These are phyloP conservation scores for Heterohyrax brucei DNA, from an alignment of 2,797 vertebrate genomes.

Conservation along the genomic window DNA sequence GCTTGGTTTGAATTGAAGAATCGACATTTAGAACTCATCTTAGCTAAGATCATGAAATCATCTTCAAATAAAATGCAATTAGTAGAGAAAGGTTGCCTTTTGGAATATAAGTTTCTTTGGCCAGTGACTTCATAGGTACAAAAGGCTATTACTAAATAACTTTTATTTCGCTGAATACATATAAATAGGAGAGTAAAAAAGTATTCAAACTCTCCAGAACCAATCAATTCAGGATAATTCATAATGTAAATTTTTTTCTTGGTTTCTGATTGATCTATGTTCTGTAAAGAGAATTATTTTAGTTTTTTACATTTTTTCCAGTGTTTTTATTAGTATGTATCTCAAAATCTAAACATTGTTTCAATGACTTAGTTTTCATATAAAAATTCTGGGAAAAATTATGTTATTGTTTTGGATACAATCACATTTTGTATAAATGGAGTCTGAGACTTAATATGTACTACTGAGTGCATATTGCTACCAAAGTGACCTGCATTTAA, in stretches of 20 bases:
- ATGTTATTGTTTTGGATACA: neutral
- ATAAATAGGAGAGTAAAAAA: conserved; percentile 50
- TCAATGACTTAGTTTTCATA: conserved; percentile 43
- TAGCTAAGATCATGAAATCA: conserved; percentile 18
- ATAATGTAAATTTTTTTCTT: conserved; percentile 17
- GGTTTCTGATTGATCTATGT: neutral
- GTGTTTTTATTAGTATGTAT: conserved; percentile 41
- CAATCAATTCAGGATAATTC: neutral
- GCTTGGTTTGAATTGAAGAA: conserved; percentile 22
- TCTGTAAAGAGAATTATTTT: neutral
- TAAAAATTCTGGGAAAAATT: neutral
- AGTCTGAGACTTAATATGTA: conserved; percentile 34
- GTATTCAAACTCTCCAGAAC: conserved; percentile 11
- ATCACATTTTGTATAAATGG: neutral
- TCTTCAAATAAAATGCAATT: conserved; percentile 73
- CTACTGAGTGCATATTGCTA: neutral
- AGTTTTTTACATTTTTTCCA: conserved; percentile 45
- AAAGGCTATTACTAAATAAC: conserved; percentile 18
- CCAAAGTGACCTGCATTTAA: conserved; percentile 42
- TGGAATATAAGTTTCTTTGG: conserved; percentile 13
- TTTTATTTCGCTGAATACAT: conserved; percentile 50
- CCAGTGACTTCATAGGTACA: neutral
- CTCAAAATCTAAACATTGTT: conserved; percentile 42
- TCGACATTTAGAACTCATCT: conserved; percentile 12
- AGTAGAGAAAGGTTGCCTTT: conserved; percentile 18